A percentile compares a stretch with the other conserved stretches of the same genome.
phyloP scores from a whole-genome alignment of 2,113 vertebrate genomes.

The Cheirogaleus medius region DNA sequence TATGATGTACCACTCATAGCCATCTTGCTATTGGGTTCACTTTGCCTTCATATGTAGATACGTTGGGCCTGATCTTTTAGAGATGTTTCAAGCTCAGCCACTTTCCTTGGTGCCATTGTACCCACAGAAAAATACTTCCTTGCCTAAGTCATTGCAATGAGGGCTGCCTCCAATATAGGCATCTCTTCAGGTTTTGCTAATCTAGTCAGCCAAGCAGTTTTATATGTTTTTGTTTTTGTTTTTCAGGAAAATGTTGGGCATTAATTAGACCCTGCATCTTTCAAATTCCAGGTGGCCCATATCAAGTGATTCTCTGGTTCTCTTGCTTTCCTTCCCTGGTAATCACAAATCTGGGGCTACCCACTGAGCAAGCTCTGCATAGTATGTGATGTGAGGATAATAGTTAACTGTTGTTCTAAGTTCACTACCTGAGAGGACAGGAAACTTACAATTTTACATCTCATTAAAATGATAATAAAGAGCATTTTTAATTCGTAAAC shows the following conservation, averaged over 20 bases:
- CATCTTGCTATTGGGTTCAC: not conserved
- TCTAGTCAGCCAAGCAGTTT: not conserved
- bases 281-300: not conserved
- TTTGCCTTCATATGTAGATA: not conserved
- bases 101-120: not conserved
- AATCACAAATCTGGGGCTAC: not conserved
- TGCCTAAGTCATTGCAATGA: not conserved
- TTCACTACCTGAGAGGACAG: not conserved
- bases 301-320: not conserved
- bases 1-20: not conserved
- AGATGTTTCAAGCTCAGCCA: not conserved
- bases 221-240: too few species aligned
- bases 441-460: conserved; percentile 39
- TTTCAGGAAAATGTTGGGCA: not conserved
- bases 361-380: not conserved
- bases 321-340: not conserved
- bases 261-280: not conserved
- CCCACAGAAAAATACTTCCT: not conserved
- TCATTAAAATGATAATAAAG: conserved; percentile 52
- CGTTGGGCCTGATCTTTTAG: not conserved
- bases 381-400: not conserved
- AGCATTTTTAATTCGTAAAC: conserved; percentile 65
- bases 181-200: not conserved
- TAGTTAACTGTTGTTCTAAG: not conserved
- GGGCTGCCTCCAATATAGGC: not conserved